Base-by-base conservation (phyloP, 2,113 vertebrate genomes). In the Poecilia latipinna region DNA sequence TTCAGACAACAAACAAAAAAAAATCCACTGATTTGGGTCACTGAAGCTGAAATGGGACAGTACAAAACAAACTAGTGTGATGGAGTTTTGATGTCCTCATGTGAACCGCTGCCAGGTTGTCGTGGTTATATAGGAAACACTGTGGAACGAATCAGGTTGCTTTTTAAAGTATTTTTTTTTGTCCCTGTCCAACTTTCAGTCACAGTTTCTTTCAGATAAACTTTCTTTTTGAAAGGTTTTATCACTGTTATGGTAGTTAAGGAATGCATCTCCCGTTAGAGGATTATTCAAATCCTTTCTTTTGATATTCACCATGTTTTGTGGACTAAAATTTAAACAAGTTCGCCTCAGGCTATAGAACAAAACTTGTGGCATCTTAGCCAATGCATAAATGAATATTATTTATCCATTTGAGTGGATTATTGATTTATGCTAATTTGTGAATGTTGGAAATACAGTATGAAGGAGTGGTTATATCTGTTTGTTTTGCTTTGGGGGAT, bases 341-440 rank as follows among this genome's bases (percentile, higher is more conserved):
- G 74, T 85, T 79, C 64, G 75, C 82, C 78, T 60, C 13, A 0
- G 70, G 83, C 70, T 68, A 44, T 31, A 48, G 63, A 77, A 75
- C n/a, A 62, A 65, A 80, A 86, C 64, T 64, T 17, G 72, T 57
- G 66, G 74, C 65, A 63, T 74, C 65, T 82, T 29, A 79, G 67
- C 61, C 66, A 81, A 70, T 86, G 84, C 82, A 90, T 87, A 87
- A 88, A 93, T 90, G 65, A 83, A 89, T 91, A 83, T 82, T 77
- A 77, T 88, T 83, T 72, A 85, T 86, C 63, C 69, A 65, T 82
- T 82, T 88, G 69, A 82, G 72, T 77, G 68, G 74, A 77, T 79
- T 81, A 85, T 90, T 82, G 86, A 86, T 86, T 88, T 67, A 72
- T 88, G 77, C 75, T 79, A 76, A 80, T 88, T 39, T 72, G 39